These are phyloP conservation scores for Muscidifurax raptorellus DNA, from an alignment of 1,140 invertebrate species.

Conservation along the genomic window DNA sequence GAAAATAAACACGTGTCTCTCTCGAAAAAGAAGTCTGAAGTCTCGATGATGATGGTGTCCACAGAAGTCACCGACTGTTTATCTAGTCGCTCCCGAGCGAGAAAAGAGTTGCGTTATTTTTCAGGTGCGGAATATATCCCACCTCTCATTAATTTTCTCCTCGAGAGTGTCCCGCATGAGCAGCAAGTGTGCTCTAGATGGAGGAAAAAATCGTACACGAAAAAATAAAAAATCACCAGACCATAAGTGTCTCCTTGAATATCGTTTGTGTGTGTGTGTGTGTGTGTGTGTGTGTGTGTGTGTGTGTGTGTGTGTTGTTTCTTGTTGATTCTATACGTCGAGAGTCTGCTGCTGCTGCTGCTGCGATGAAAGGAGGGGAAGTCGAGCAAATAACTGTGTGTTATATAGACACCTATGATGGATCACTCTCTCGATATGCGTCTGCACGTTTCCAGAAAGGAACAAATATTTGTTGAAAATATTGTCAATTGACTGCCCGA, in stretches of 20 bases:
- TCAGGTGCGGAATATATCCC: conserved; percentile 12
- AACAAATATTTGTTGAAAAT: conserved; percentile 26
- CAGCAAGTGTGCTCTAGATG: neutral
- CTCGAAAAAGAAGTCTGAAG: neutral
- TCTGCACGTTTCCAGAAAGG: neutral
- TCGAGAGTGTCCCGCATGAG: no score
- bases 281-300: no score
- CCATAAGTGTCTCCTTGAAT: conserved; percentile 2
- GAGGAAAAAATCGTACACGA: neutral
- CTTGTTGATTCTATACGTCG: neutral
- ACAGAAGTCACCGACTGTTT: conserved; percentile 7
- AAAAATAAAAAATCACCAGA: neutral
- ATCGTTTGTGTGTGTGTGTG: no score
- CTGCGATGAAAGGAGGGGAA: neutral
- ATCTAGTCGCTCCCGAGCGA: neutral
- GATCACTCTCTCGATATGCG: neutral
- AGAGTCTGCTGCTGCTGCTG: neutral
- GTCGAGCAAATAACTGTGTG: neutral
- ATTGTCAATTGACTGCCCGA: neutral
- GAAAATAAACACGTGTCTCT: conserved; percentile 19
- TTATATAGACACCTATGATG: neutral
- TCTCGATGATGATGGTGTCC: no score
- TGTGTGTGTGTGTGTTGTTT: no score
- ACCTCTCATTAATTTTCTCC: neutral
- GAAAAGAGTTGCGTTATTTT: no score